Evolutionary conservation across 2,888 invertebrate species (phyloP), one percentile per base, ranked within the genome.

Genomic region (Leucoma salicis): DNA sequence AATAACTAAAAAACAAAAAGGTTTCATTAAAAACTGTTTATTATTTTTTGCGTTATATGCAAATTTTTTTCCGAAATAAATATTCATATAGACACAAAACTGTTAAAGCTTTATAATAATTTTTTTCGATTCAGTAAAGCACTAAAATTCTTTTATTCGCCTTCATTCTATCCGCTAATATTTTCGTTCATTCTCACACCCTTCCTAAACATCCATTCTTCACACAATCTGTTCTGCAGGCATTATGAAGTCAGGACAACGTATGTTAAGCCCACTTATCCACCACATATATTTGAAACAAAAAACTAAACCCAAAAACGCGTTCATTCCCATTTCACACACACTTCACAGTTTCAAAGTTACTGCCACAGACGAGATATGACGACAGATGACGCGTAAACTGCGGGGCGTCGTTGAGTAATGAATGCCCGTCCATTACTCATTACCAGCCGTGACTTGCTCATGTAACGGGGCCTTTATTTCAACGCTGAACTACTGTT

Each of bases 361-460:
- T 62, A 61, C 55, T 55, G 46, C 45, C 53, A 63, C 56, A 59
- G 56, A 57, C 53, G 46, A 50, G 49, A 64, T 47, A 60, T 70
- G 79, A 70, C 75, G 83, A 81, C 81, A 82, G 81, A 80, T 78
- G 78, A 80, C 75, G 70, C 68, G 71, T 75, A 73, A 80, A 75
- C 80, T 76, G 68, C 72, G 71, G 77, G 79, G 76, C 71, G 80
- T 72, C 69, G 49, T 65, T 81, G 83, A 84, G 78, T 82, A 84
- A 86, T 84, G 85, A 82, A 77, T 70, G 64, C 49, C 63, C 56
- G 57, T 63, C 67, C 74, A 77, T 75, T 74, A 73, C 78, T 77
- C 77, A 78, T 78, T 78, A 78, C 79, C 46, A 56, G 61, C 68
- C 67, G 74, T 78, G 79, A 79, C 76, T 78, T 63, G 77, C 65